Percentiles rank a stretch among this genome's conserved stretches.
Evolutionary conservation across 1,140 invertebrate species (phyloP).

Genomic region (Neoseiulus cucumeris): DNA sequence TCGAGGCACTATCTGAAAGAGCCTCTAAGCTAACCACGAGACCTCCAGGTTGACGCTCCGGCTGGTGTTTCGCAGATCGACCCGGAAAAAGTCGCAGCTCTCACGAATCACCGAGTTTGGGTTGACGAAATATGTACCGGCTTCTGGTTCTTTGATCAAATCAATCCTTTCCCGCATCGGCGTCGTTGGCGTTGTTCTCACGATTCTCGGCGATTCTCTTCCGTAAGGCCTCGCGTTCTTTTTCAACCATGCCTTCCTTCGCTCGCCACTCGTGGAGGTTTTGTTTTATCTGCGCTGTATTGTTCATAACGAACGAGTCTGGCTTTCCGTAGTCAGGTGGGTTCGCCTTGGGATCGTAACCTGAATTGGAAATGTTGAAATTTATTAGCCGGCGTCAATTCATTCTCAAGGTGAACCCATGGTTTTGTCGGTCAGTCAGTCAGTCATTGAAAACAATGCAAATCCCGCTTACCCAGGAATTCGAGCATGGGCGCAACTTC

Average conservation of each 20-base stretch:
- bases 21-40: too few species aligned
- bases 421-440: neutral
- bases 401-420: too few species aligned
- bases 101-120: too few species aligned
- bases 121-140: too few species aligned
- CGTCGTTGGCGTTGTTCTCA: neutral
- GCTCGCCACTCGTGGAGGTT: conserved; percentile 30
- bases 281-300: conserved; percentile 40
- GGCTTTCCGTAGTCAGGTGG: conserved; percentile 77
- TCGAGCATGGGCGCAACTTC: conserved; percentile 77
- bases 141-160: neutral
- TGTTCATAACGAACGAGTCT: conserved; percentile 58
- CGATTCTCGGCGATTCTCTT: conserved; percentile 12
- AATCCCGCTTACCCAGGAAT: conserved; percentile 36
- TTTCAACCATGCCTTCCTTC: conserved; percentile 24
- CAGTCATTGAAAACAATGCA: too few species aligned
- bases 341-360: conserved; percentile 82
- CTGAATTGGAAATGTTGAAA: neutral
- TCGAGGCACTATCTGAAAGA: too few species aligned
- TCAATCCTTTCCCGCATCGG: neutral
- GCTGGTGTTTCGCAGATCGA: too few species aligned
- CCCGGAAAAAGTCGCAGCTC: too few species aligned
- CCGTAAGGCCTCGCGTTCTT: conserved; percentile 20
- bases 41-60: too few species aligned
- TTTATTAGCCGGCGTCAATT: too few species aligned